phyloP scores from a whole-genome alignment of 2,113 vertebrate species.

The Chrysochloris asiatica region DNA sequence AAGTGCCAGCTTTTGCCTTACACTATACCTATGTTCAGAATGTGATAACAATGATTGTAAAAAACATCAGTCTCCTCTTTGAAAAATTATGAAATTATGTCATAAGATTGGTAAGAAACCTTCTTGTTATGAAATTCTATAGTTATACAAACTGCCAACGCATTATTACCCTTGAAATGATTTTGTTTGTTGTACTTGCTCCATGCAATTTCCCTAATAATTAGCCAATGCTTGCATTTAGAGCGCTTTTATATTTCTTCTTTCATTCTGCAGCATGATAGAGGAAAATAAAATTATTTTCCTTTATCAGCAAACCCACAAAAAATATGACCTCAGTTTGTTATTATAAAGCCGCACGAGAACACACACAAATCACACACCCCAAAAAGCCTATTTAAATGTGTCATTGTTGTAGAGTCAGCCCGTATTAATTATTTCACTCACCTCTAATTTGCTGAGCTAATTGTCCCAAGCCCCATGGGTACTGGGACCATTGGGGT shows the following conservation, averaged over 20 bases:
- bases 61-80: slow-evolving; percentile 48
- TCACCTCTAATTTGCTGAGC: slow-evolving; percentile 30
- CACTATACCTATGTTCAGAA: not conserved
- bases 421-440: slow-evolving; percentile 51
- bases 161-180: slow-evolving; percentile 60
- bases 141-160: slow-evolving; percentile 42
- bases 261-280: slow-evolving; percentile 56
- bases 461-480: not conserved
- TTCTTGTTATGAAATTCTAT: slow-evolving; percentile 39
- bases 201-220: slow-evolving; percentile 67
- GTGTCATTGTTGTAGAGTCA: not conserved
- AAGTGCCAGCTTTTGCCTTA: not conserved
- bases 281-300: slow-evolving; percentile 63
- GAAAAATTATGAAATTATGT: slow-evolving; percentile 33
- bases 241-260: slow-evolving; percentile 44
- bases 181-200: slow-evolving; percentile 61
- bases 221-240: slow-evolving; percentile 56
- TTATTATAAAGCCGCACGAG: slow-evolving; percentile 56
- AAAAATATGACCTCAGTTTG: slow-evolving; percentile 30
- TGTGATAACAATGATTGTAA: slow-evolving; percentile 44
- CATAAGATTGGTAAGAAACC: slow-evolving; percentile 19
- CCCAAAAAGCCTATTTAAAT: slow-evolving; percentile 10
- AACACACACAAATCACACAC: not conserved
- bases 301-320: slow-evolving; percentile 57
- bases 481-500: not conserved